A percentile compares a stretch with the other conserved stretches of the same genome.
Conservation (phyloP, 92 coral and sea anemone species). For the Palythoa caribaeorum region DNA sequence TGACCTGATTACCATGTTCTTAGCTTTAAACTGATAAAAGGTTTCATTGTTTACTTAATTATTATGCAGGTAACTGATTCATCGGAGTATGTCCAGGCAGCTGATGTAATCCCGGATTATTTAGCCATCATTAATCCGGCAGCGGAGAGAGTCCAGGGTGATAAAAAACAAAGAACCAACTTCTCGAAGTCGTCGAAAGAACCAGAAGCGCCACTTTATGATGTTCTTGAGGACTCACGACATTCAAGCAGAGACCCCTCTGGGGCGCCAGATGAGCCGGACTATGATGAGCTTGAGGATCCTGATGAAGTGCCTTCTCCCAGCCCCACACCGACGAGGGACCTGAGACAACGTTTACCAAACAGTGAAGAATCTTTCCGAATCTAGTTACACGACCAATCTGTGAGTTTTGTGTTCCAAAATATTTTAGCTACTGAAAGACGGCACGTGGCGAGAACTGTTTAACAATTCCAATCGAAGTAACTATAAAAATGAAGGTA, state of each 20-base stretch:
- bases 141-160: neutral
- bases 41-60: neutral
- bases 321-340: neutral
- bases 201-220: slow-evolving; percentile 7
- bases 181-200: neutral
- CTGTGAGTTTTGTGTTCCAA: neutral
- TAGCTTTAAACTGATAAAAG: neutral
- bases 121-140: slow-evolving; percentile 30
- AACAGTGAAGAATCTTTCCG: slow-evolving; percentile 4
- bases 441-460: too few relatives aligned
- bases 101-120: slow-evolving; percentile 35
- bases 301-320: slow-evolving; percentile 13
- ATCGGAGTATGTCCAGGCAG: slow-evolving; percentile 25
- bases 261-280: slow-evolving; percentile 10
- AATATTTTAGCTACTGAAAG: too few relatives aligned
- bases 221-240: slow-evolving; percentile 10
- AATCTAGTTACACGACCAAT: neutral
- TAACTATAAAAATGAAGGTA: too few relatives aligned
- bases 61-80: neutral
- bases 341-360: neutral
- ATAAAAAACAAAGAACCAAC: neutral
- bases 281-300: slow-evolving; percentile 41
- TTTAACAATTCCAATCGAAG: too few relatives aligned
- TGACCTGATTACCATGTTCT: neutral
- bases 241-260: neutral